phyloP scores from a whole-genome alignment of 2,888 invertebrate genomes.

The Lypha dubia region DNA sequence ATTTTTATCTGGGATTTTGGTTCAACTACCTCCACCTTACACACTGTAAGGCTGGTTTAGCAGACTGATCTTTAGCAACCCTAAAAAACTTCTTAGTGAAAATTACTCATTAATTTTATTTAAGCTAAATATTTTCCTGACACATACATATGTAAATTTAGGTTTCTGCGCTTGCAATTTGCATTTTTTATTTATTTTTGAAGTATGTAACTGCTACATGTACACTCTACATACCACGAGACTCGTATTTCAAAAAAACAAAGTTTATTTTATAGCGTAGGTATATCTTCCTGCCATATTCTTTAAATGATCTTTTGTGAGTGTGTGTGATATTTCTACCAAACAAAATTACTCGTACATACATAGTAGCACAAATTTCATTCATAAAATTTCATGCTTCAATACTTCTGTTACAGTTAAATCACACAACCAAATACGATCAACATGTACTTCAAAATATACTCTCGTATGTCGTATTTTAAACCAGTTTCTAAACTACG shows the following conservation, averaged over 20 bases:
- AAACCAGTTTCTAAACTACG: constrained; percentile 59
- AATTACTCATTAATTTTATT: too few relatives aligned
- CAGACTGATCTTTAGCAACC: too few relatives aligned
- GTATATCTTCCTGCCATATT: not conserved
- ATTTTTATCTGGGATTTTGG: too few relatives aligned
- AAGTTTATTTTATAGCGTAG: not conserved
- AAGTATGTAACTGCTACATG: too few relatives aligned
- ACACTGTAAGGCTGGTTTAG: too few relatives aligned
- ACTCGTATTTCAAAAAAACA: not conserved
- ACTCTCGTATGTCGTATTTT: too few relatives aligned
- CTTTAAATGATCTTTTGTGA: not conserved
- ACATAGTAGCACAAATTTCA: constrained; percentile 64
- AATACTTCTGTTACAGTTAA: constrained; percentile 61
- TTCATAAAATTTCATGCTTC: constrained; percentile 72
- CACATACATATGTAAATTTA: too few relatives aligned
- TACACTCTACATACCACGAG: not conserved
- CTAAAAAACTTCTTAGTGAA: too few relatives aligned
- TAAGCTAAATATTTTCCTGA: too few relatives aligned
- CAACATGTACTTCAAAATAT: not conserved
- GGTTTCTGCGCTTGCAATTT: too few relatives aligned
- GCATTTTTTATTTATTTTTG: too few relatives aligned
- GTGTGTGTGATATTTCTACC: not conserved
- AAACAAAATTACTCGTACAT: not conserved
- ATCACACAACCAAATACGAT: constrained; percentile 5
- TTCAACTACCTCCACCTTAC: too few relatives aligned